Conservation (phyloP, 2,797 vertebrate genomes). For the Leucoraja ocellata region DNA sequence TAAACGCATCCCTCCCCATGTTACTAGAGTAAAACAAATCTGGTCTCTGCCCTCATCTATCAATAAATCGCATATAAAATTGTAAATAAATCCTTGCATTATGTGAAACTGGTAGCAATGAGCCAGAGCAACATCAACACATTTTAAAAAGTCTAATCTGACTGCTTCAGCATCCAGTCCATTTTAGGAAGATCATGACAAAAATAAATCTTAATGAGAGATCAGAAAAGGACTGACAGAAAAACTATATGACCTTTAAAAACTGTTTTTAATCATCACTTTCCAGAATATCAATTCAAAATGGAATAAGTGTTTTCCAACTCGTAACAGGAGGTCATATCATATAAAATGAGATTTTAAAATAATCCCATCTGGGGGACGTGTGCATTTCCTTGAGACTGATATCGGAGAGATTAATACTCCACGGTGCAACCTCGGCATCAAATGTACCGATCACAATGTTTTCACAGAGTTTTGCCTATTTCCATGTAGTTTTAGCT, state of each 20-base stretch:
- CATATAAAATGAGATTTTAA: background rate
- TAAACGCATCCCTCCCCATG: background rate
- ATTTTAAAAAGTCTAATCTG: background rate
- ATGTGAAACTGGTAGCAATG: background rate
- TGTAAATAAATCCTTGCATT: background rate
- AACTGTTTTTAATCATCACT: background rate
- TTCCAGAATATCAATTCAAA: background rate
- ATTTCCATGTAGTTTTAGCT: too few relatives aligned
- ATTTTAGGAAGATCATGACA: background rate
- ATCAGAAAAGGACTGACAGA: background rate
- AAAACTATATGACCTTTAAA: background rate
- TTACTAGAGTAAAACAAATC: background rate
- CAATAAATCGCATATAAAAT: background rate
- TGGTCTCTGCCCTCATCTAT: background rate
- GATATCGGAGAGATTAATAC: background rate
- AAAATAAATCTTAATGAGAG: background rate
- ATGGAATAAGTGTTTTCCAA: background rate
- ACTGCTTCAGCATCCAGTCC: background rate
- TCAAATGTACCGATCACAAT: background rate
- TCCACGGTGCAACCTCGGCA: background rate
- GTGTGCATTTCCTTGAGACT: background rate
- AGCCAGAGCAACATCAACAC: background rate
- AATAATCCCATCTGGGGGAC: background rate
- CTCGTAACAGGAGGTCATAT: background rate
- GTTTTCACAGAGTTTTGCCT: background rate